phyloP scores from a whole-genome alignment of 2,113 vertebrate genomes.

The Thunnus maccoyii region DNA sequence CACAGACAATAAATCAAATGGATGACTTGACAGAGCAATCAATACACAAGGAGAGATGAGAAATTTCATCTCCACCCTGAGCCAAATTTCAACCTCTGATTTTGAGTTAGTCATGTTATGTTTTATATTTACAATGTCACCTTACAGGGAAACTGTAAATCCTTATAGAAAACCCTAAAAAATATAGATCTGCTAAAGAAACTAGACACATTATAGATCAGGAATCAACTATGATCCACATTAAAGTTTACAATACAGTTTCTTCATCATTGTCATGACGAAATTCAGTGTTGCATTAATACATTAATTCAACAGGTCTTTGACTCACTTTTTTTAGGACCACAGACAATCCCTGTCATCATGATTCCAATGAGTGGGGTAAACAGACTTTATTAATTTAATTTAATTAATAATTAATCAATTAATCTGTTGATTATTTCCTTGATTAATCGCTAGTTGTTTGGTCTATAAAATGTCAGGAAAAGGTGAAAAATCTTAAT shows the following conservation, averaged over 20 bases:
- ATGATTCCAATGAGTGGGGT: no score
- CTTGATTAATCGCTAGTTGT: no score
- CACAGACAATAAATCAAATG: slow-evolving; percentile 37
- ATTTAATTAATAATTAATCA: neutral
- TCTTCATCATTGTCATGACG: neutral
- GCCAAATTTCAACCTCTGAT: slow-evolving; percentile 14
- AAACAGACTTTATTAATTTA: neutral
- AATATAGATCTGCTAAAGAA: neutral
- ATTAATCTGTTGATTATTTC: neutral
- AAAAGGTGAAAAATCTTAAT: no score
- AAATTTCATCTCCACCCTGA: slow-evolving; percentile 23
- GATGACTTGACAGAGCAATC: slow-evolving; percentile 12
- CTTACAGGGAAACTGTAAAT: neutral
- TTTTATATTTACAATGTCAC: slow-evolving; percentile 15
- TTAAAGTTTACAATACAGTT: no score
- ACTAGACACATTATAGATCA: neutral
- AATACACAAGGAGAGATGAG: slow-evolving; percentile 2
- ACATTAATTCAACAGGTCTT: no score
- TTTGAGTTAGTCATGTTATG: neutral
- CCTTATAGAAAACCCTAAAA: neutral
- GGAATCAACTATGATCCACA: no score
- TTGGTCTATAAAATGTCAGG: no score
- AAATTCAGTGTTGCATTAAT: neutral
- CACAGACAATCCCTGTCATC: neutral
- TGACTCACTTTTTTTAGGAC: neutral